Evolutionary conservation across 2,888 invertebrate species (phyloP).

Genomic region (Lycocerus yunnanus): DNA sequence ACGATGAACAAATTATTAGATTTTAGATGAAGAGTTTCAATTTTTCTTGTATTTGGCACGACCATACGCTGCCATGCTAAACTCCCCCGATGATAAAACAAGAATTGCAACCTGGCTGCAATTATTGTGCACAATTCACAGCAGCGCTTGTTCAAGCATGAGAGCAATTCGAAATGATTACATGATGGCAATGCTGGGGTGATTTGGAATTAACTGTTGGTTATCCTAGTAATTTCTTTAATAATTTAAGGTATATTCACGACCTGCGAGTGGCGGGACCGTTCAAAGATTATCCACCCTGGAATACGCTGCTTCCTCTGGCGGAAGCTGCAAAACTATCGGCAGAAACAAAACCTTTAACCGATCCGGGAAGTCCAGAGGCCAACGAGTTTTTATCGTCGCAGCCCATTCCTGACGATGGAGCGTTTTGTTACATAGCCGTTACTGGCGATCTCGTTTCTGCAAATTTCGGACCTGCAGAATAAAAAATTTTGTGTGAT

Average conservation of each 20-base stretch:
- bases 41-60: slow-evolving; percentile 56
- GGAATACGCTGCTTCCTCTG: slow-evolving; percentile 52
- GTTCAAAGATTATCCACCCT: slow-evolving; percentile 57
- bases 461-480: slow-evolving; percentile 23
- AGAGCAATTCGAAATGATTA: slow-evolving; percentile 62
- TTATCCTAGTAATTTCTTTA: too few species aligned
- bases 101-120: slow-evolving; percentile 59
- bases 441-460: slow-evolving; percentile 57
- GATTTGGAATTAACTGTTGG: too few species aligned
- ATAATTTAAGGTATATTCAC: slow-evolving; percentile 49
- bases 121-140: slow-evolving; percentile 56
- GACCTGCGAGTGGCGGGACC: slow-evolving; percentile 58
- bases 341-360: slow-evolving; percentile 53
- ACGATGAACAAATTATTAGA: slow-evolving; percentile 35
- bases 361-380: slow-evolving; percentile 57
- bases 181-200: slow-evolving; percentile 59
- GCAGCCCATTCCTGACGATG: slow-evolving; percentile 59
- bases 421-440: slow-evolving; percentile 62
- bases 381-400: slow-evolving; percentile 56
- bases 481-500: not conserved
- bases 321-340: slow-evolving; percentile 53
- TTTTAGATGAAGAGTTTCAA: slow-evolving; percentile 57
- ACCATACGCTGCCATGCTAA: slow-evolving; percentile 56
- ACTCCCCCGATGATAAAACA: slow-evolving; percentile 53
- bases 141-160: slow-evolving; percentile 56